A percentile compares a stretch with the other conserved stretches of the same genome.
These are phyloP conservation scores for Lacerta agilis DNA, from an alignment of 2,797 vertebrate species.

Conservation along the genomic window DNA sequence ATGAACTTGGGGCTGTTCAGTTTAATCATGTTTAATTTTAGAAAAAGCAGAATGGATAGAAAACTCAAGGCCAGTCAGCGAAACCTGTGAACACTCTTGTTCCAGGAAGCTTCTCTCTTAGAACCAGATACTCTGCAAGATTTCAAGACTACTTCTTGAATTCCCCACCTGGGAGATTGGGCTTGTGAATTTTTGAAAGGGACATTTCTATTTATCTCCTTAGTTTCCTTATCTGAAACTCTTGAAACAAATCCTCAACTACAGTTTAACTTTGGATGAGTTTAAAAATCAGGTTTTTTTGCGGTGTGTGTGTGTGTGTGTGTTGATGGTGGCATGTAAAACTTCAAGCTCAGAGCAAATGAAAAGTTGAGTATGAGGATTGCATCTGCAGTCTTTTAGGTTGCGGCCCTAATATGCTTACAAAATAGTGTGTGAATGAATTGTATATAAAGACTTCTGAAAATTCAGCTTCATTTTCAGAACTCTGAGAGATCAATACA, in stretches of 20 bases:
- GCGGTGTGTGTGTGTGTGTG: too few relatives aligned
- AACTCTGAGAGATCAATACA: not conserved
- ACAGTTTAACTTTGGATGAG: not conserved
- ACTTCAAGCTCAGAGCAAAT: not conserved
- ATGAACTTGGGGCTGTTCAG: not conserved
- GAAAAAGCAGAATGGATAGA: not conserved
- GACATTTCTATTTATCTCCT: not conserved
- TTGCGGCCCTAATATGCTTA: not conserved
- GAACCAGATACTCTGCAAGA: not conserved
- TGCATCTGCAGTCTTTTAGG: not conserved
- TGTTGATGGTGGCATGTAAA: too few relatives aligned
- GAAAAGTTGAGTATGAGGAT: not conserved
- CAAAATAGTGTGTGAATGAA: not conserved
- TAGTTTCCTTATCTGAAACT: not conserved
- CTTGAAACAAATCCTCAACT: not conserved
- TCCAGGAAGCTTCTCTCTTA: not conserved
- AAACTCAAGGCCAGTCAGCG: not conserved
- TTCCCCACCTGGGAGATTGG: not conserved
- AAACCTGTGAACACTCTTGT: not conserved
- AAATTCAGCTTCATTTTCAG: not conserved
- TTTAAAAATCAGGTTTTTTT: not conserved
- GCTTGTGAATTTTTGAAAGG: not conserved
- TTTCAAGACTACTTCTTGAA: not conserved
- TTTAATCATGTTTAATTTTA: slow-evolving; percentile 5
- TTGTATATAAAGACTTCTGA: not conserved